Evolutionary conservation across 2,888 invertebrate species (phyloP), one percentile per base, ranked within the genome.

Genomic region (Netelia melanura): DNA sequence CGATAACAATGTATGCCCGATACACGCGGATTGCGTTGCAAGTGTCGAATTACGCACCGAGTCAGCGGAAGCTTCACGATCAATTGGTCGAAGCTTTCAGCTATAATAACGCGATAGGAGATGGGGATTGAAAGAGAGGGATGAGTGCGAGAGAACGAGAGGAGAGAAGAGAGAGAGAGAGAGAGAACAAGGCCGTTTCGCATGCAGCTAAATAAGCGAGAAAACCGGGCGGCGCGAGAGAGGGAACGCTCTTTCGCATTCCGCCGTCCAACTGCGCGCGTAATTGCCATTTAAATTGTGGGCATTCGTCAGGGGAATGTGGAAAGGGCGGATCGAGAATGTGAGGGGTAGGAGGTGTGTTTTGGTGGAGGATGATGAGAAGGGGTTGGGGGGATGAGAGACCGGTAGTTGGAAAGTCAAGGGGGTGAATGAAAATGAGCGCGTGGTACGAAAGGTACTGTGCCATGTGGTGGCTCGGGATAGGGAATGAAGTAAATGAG

Each of bases 221-320:
- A 25, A 58, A 83, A 67, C 67, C 21, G 48, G 48, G 70, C 78
- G 9, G 67, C 38, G 11, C 38, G 21, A 58, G 58, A 21, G 17
- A 1, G 58, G 2, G 17, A 1, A 61, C 72, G 77, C 23, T 82
- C 78, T 65, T 70, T 71, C 58, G 79, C 52, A 65, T 82, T 85
- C 82, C 71, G 38, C 25, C 21, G 67, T 75, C 62, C 68, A 78
- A 78, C 70, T 79, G 85, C 54, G 52, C 70, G 71, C 48, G 65
- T 82, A 85, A 85, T 85, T 79, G 85, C 82, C 79, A 76, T 82
- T 79, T 78, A 82, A 85, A 85, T 82, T 82, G 78, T 65, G 54
- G 61, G 54, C 78, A 82, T 85, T 82, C 75, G 75, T 85, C 85
- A 82, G 75, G 79, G 52, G 71, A 71, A 58, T 25, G 58, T 65